These are phyloP conservation scores for Crocodylus rhombifer DNA, from an alignment of 2,797 vertebrate species.

Conservation along the genomic window DNA sequence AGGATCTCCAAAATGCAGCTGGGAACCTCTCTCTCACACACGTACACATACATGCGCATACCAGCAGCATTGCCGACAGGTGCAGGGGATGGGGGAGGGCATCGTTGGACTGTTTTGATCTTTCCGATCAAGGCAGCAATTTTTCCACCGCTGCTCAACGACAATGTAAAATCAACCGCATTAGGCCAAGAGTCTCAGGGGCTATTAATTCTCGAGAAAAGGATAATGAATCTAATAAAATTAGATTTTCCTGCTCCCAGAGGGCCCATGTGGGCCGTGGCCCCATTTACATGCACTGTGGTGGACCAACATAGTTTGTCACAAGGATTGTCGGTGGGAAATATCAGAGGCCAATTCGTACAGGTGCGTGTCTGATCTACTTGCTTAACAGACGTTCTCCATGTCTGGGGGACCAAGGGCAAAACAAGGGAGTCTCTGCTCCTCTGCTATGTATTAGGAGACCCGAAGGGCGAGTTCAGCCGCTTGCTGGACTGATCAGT, in stretches of 20 bases:
- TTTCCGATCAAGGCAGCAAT: not conserved
- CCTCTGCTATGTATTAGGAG: not conserved
- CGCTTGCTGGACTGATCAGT: not conserved
- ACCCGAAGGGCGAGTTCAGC: not conserved
- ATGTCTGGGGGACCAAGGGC: not conserved
- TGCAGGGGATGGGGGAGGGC: not conserved
- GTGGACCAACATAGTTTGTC: not conserved
- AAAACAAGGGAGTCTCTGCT: not conserved
- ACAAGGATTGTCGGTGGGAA: not conserved
- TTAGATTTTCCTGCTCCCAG: not conserved
- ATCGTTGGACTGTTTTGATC: not conserved
- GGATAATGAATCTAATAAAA: constrained; percentile 32
- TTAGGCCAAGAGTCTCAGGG: constrained; percentile 1
- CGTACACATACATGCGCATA: not conserved
- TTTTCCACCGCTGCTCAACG: not conserved
- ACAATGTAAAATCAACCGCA: not conserved
- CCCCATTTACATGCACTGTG: not conserved
- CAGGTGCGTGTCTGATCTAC: not conserved
- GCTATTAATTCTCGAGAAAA: constrained; percentile 32
- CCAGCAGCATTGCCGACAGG: not conserved
- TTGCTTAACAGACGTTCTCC: not conserved
- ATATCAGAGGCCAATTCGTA: not conserved
- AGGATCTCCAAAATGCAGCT: not conserved
- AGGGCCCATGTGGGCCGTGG: not conserved
- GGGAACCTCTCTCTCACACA: too few species aligned